Conservation (phyloP, 2,797 vertebrate species). For the Diplodus sargus region DNA sequence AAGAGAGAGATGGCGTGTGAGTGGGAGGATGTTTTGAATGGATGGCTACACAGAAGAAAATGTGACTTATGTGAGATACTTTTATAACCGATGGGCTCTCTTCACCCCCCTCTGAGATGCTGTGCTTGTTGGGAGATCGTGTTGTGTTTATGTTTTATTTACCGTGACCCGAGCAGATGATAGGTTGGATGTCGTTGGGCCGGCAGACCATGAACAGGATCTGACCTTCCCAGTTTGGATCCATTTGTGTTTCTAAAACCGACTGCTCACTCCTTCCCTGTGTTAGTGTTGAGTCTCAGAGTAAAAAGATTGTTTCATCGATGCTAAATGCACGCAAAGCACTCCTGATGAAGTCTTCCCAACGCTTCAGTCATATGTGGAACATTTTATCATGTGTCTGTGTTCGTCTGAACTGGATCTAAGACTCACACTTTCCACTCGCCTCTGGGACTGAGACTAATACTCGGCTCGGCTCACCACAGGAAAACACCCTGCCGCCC, state of each 20-base stretch:
- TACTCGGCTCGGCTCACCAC: slow-evolving; percentile 14
- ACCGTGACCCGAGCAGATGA: slow-evolving; percentile 9
- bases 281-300: background rate
- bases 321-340: background rate
- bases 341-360: background rate
- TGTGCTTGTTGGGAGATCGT: slow-evolving; percentile 29
- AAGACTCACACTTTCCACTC: slow-evolving; percentile 38
- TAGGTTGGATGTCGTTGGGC: background rate
- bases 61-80: background rate
- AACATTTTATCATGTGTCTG: background rate
- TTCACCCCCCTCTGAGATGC: background rate
- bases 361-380: slow-evolving; percentile 5
- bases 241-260: slow-evolving; percentile 5
- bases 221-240: slow-evolving; percentile 9
- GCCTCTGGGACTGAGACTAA: slow-evolving; percentile 35
- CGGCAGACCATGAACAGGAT: background rate
- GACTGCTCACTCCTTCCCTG: background rate
- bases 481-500: slow-evolving; percentile 28
- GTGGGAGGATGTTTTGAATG: slow-evolving; percentile 22
- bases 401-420: slow-evolving; percentile 18
- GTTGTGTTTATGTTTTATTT: slow-evolving; percentile 15
- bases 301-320: background rate
- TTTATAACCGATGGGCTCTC: slow-evolving; percentile 23
- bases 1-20: background rate
- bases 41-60: slow-evolving; percentile 16